A percentile compares a stretch with the other conserved stretches of the same genome.
These are phyloP conservation scores for Ladona fulva DNA, from an alignment of 1,140 invertebrate genomes.

Conservation along the genomic window DNA sequence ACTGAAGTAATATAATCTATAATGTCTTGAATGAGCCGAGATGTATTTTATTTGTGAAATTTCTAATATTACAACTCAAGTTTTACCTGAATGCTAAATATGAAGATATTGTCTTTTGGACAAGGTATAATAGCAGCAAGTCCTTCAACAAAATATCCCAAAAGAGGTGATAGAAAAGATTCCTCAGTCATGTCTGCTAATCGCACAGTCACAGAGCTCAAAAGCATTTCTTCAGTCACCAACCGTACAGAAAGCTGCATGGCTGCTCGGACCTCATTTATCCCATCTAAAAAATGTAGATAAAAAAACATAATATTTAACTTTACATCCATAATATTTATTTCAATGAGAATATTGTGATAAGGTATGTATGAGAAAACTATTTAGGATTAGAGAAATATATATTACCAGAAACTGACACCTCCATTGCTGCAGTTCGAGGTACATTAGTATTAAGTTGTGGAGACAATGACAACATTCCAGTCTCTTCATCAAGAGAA, in stretches of 20 bases:
- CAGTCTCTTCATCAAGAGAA: slow-evolving; percentile 70
- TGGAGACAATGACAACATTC: slow-evolving; percentile 79
- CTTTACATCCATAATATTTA: too few relatives aligned
- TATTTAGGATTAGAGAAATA: too few relatives aligned
- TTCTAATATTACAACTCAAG: too few relatives aligned
- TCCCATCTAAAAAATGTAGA: slow-evolving; percentile 56
- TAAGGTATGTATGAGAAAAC: too few relatives aligned
- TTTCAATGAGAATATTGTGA: too few relatives aligned
- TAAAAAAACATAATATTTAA: too few relatives aligned
- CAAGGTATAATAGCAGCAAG: slow-evolving; percentile 86
- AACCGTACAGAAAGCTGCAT: slow-evolving; percentile 82
- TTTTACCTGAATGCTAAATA: slow-evolving; percentile 80
- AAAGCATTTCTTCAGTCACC: slow-evolving; percentile 90
- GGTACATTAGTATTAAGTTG: slow-evolving; percentile 94
- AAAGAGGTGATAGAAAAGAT: slow-evolving; percentile 82
- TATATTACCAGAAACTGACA: slow-evolving; percentile 72
- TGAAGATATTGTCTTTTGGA: slow-evolving; percentile 83
- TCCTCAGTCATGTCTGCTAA: slow-evolving; percentile 89
- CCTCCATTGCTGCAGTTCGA: slow-evolving; percentile 85
- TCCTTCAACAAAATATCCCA: slow-evolving; percentile 84
- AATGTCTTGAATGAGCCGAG: too few relatives aligned
- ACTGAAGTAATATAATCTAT: too few relatives aligned
- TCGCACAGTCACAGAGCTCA: slow-evolving; percentile 88
- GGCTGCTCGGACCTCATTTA: slow-evolving; percentile 81
- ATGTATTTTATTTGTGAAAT: too few relatives aligned